Conservation (phyloP, 2,113 vertebrate species). For the Aegithalos caudatus region DNA sequence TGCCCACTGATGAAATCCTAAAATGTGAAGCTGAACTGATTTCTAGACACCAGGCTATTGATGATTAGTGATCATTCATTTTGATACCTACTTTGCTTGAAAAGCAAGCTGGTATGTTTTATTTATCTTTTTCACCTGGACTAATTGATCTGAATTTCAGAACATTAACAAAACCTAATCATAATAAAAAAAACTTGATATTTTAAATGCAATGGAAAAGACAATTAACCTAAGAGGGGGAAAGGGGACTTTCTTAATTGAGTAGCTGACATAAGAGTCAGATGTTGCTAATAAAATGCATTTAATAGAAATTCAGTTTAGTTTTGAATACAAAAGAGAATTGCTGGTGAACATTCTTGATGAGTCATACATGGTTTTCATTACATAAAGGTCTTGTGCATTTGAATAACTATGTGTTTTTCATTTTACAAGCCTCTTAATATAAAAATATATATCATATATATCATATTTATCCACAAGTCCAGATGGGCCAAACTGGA, state of each 20-base stretch:
- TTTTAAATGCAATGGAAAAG: slow-evolving; percentile 41
- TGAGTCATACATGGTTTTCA: slow-evolving; percentile 40
- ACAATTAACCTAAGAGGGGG: slow-evolving; percentile 8
- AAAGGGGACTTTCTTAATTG: slow-evolving; percentile 2
- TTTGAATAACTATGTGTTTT: slow-evolving; percentile 32
- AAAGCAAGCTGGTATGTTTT: background rate
- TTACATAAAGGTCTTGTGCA: slow-evolving; percentile 41
- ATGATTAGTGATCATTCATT: background rate
- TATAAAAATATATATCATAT: slow-evolving; percentile 2
- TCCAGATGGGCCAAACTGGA: background rate
- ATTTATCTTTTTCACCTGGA: background rate
- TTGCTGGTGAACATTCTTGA: slow-evolving; percentile 8
- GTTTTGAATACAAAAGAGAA: slow-evolving; percentile 36
- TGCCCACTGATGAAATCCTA: background rate
- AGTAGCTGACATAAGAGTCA: slow-evolving; percentile 33
- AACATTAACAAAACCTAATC: slow-evolving; percentile 31
- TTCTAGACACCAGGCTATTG: background rate
- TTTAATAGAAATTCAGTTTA: slow-evolving; percentile 50
- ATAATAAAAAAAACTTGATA: slow-evolving; percentile 21
- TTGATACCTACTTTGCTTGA: background rate
- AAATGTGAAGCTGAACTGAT: background rate
- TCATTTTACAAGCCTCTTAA: slow-evolving; percentile 22
- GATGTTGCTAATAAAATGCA: slow-evolving; percentile 39
- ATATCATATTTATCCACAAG: background rate
- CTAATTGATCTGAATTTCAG: slow-evolving; percentile 40